Conservation (phyloP, 2,888 invertebrate genomes). For the Xylota segnis region DNA sequence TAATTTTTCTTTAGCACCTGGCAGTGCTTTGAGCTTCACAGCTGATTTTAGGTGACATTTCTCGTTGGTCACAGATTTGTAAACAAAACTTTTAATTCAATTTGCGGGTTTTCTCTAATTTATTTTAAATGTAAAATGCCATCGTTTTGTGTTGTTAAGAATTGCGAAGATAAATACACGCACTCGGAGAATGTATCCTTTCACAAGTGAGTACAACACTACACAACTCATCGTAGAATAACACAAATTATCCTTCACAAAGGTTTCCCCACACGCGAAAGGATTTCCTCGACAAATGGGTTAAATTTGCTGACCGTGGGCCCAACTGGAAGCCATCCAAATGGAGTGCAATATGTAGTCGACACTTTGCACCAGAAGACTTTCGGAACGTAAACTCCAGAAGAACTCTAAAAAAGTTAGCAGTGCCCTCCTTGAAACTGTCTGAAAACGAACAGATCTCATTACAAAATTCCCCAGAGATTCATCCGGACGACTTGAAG, state of each 20-base stretch:
- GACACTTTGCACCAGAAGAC: slow-evolving; percentile 82
- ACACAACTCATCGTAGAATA: neutral
- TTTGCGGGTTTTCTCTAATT: neutral
- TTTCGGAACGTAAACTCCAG: slow-evolving; percentile 81
- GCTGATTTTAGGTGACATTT: neutral
- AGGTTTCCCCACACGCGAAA: slow-evolving; percentile 83
- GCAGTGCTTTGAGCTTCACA: neutral
- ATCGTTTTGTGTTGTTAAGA: slow-evolving; percentile 83
- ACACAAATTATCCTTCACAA: neutral
- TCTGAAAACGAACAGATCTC: slow-evolving; percentile 39
- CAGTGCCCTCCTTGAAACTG: slow-evolving; percentile 80
- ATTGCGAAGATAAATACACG: slow-evolving; percentile 83
- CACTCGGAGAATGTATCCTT: slow-evolving; percentile 83
- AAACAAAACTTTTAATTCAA: slow-evolving; percentile 29
- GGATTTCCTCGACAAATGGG: slow-evolving; percentile 82
- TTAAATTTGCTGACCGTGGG: slow-evolving; percentile 82
- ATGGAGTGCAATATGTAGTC: slow-evolving; percentile 84
- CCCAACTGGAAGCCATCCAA: slow-evolving; percentile 83
- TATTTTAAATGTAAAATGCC: slow-evolving; percentile 80
- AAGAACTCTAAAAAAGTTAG: slow-evolving; percentile 82
- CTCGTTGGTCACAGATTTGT: slow-evolving; percentile 8
- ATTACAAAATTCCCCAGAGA: neutral
- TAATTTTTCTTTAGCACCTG: neutral
- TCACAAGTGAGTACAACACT: slow-evolving; percentile 81
- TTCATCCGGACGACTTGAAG: slow-evolving; percentile 47